Percentiles rank a stretch among this genome's conserved stretches.
Evolutionary conservation across 37 sponge, comb jelly and placozoan genomes (phyloP).

Genomic region (Hormiphora californensis): DNA sequence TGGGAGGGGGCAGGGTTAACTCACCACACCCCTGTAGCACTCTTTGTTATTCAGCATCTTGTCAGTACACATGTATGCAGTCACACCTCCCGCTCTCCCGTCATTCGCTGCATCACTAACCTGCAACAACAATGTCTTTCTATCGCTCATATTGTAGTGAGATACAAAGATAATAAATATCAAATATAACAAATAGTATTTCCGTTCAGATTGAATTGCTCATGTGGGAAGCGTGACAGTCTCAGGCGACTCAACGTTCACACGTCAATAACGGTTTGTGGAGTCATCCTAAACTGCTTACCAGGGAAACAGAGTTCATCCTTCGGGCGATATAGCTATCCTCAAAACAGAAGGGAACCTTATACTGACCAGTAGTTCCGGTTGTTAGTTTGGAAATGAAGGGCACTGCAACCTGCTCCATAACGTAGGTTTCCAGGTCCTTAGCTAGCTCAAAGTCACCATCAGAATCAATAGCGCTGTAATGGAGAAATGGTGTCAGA

Average conservation of each 20-base stretch:
- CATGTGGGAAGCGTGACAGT: too few species aligned
- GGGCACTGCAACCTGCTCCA: neutral
- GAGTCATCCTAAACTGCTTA: too few species aligned
- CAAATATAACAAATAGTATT: too few species aligned
- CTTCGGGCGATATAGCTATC: neutral
- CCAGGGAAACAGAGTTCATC: neutral
- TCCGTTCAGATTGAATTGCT: too few species aligned
- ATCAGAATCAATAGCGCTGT: neutral
- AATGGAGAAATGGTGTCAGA: too few species aligned
- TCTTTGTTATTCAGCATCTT: neutral
- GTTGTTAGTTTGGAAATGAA: neutral
- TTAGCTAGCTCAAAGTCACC: neutral
- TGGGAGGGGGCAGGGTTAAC: neutral
- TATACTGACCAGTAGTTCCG: neutral
- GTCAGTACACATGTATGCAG: neutral
- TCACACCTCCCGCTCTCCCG: constrained; percentile 18
- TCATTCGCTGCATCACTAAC: too few species aligned
- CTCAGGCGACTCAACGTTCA: too few species aligned
- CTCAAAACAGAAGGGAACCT: constrained; percentile 29
- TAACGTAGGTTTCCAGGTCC: neutral
- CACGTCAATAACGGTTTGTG: too few species aligned
- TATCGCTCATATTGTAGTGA: too few species aligned
- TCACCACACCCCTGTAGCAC: neutral
- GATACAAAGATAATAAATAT: too few species aligned
- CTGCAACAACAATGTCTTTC: too few species aligned